phyloP scores from a whole-genome alignment of 2,113 vertebrate genomes.

The Brienomyrus longianalis region DNA sequence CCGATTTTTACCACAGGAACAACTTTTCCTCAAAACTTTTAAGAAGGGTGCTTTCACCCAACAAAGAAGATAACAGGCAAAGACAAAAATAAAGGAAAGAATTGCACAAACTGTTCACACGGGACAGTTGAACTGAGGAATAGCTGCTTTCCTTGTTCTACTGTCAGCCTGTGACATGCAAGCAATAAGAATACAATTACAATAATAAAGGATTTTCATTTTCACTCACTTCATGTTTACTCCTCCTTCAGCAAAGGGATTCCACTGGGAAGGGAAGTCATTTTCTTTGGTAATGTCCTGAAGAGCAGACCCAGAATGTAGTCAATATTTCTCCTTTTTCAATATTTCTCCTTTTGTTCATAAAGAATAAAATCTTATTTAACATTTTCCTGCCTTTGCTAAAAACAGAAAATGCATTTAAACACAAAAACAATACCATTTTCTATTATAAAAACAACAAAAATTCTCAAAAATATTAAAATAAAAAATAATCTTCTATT shows the following conservation, averaged over 20 bases:
- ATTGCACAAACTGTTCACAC: conserved; percentile 22
- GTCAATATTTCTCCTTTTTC: conserved; percentile 5
- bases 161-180: not conserved
- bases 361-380: not conserved
- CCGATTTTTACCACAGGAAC: conserved; percentile 65
- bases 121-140: not conserved
- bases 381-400: not conserved
- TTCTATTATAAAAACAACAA: not conserved
- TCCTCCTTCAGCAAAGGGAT: conserved; percentile 77
- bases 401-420: not conserved
- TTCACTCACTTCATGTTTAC: conserved; percentile 70
- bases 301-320: conserved; percentile 26
- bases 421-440: not conserved
- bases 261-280: conserved; percentile 83
- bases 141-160: not conserved
- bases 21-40: conserved; percentile 74
- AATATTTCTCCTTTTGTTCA: conserved; percentile 3
- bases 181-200: not conserved
- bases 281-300: conserved; percentile 79
- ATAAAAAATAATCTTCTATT: not conserved
- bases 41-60: conserved; percentile 61
- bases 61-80: conserved; percentile 4
- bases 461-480: too few species aligned
- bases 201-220: conserved; percentile 31
- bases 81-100: conserved; percentile 33